phyloP scores from a whole-genome alignment of 2,888 invertebrate genomes.

The Andrena trimmerana region DNA sequence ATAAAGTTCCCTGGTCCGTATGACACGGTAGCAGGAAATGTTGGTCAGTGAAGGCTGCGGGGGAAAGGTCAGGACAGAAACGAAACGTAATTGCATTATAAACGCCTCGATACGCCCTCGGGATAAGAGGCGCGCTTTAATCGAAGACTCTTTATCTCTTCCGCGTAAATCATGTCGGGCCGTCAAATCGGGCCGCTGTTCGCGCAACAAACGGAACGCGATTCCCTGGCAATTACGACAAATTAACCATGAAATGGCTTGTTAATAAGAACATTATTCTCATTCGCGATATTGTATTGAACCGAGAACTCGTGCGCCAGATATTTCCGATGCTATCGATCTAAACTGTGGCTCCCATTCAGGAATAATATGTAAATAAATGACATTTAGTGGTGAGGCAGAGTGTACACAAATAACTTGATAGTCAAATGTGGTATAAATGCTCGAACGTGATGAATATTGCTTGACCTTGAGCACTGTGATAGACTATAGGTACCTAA shows the following conservation, averaged over 20 bases:
- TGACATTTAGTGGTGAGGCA: no score
- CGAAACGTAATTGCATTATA: slow-evolving; percentile 55
- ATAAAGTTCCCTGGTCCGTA: slow-evolving; percentile 16
- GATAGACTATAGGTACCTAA: no score
- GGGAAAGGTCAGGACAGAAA: slow-evolving; percentile 37
- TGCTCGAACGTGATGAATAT: no score
- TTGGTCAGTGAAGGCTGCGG: slow-evolving; percentile 33
- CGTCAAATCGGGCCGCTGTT: slow-evolving; percentile 53
- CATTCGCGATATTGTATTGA: slow-evolving; percentile 17
- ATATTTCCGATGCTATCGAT: background rate
- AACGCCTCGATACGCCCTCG: slow-evolving; percentile 42
- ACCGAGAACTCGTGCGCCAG: background rate
- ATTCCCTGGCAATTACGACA: slow-evolving; percentile 48
- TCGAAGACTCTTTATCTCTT: slow-evolving; percentile 55
- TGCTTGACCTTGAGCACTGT: no score
- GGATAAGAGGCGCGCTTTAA: slow-evolving; percentile 43
- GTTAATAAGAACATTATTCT: slow-evolving; percentile 46
- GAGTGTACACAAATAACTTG: no score
- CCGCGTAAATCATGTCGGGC: slow-evolving; percentile 46
- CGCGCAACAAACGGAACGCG: slow-evolving; percentile 36
- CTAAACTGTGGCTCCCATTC: no score
- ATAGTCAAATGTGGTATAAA: no score
- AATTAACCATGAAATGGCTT: slow-evolving; percentile 57
- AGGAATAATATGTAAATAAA: background rate
- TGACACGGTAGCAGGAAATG: slow-evolving; percentile 35